Base-by-base conservation (phyloP, 2,888 invertebrate genomes). In the Eutolmus rufibarbis region DNA sequence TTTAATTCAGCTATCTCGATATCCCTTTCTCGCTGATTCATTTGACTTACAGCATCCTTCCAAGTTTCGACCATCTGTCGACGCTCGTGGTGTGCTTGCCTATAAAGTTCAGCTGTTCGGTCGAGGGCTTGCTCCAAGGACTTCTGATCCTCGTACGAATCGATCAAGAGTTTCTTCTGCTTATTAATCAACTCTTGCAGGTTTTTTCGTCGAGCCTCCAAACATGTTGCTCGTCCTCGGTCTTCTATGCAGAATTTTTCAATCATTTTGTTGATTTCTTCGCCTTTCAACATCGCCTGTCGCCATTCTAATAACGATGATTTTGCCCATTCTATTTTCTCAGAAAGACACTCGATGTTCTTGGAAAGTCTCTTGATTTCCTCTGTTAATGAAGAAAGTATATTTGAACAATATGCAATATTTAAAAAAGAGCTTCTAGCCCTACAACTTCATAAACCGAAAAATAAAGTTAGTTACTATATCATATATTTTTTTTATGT, bases 171-270 rank as follows among this genome's bases (percentile, higher is more conserved):
- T 12, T 93, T 92, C 23, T 92, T 92, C 14, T 93, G 92, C 77
- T 94, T 93, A 43, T 91, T 91, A 43, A 93, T 93, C 16, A 93
- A 92, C 81, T 94, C 94, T 88, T 93, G 93, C 3, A 94, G 90
- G 81, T 92, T 92, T 88, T 94, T 93, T 0, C 95, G 92, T 89
- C 93, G 93, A 4, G 94, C 92, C 89, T 95, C 95, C 74, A 95
- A 90, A 88, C 94, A 94, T 90, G 95, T 95, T 76, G 95, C 95
- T 89, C 94, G 95, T 84, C 95, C 94, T 28, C 95, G 93, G 91
- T 97, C 97, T 89, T 95, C 95, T 90, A 95, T 94, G 87, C 95
- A 95, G 89, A 95, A 96, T 90, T 95, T 95, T 89, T 95, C 95
- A 74, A 97, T 94, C n/a, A 96, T 92, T 40, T 94, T 93, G 89